phyloP scores from a whole-genome alignment of 2,888 invertebrate genomes.

The Drosophila kanekoi region DNA sequence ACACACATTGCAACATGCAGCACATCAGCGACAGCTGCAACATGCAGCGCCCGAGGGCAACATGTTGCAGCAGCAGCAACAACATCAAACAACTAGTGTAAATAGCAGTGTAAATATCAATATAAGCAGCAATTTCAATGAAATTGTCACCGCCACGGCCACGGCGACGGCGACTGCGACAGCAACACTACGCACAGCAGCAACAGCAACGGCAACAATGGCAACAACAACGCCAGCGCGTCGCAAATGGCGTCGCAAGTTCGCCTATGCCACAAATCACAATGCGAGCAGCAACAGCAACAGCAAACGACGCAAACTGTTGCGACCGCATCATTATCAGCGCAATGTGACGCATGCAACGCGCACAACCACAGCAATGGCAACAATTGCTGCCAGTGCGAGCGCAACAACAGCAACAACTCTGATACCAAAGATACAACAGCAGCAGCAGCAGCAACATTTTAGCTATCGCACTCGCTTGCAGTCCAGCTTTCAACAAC shows the following conservation, averaged over 20 bases:
- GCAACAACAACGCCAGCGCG: slow-evolving; percentile 54
- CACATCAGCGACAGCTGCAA: slow-evolving; percentile 53
- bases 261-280: slow-evolving; percentile 38
- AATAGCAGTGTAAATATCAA: slow-evolving; percentile 81
- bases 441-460: slow-evolving; percentile 60
- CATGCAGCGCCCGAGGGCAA: slow-evolving; percentile 56
- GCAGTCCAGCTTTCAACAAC: slow-evolving; percentile 56
- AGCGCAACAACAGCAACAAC: slow-evolving; percentile 53
- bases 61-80: slow-evolving; percentile 66
- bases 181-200: slow-evolving; percentile 27
- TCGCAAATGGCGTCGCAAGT: slow-evolving; percentile 78
- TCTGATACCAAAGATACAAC: slow-evolving; percentile 59
- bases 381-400: slow-evolving; percentile 56
- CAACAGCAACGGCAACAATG: slow-evolving; percentile 33
- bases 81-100: slow-evolving; percentile 69
- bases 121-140: slow-evolving; percentile 72
- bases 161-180: slow-evolving; percentile 44
- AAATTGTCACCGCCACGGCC: slow-evolving; percentile 71
- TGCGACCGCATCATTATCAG: slow-evolving; percentile 59
- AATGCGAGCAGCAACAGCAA: slow-evolving; percentile 57
- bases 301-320: slow-evolving; percentile 71
- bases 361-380: slow-evolving; percentile 65
- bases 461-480: slow-evolving; percentile 65
- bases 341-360: slow-evolving; percentile 77
- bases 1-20: slow-evolving; percentile 56